Evolutionary conservation across 2,888 invertebrate species (phyloP), one percentile per base, ranked within the genome.

Genomic region (Blomia tropicalis): DNA sequence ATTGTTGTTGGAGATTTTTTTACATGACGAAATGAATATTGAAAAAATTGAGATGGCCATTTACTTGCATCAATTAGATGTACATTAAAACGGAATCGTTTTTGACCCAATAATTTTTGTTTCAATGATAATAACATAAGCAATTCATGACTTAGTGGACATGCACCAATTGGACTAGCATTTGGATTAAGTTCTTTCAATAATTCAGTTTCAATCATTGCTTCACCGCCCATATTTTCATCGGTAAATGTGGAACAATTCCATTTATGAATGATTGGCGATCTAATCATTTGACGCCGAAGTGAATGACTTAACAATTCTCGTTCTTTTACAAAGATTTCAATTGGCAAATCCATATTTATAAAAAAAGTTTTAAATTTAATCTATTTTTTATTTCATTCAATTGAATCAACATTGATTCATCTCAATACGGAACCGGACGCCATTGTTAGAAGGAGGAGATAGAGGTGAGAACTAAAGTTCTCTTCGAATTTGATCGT

Each of bases 91-190:
- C 17, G 36, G 36, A 36, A 36, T 7, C 7, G 7, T 7, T 36
- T 7, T 17, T 36, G 7, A 27, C 25, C 25, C n/a, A 71, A 71
- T 4, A 70, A 60, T 4, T 65, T 43, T 0, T 69, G 62, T 56
- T 71, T 78, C 60, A 75, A 69, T 60, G 77, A 71, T 25, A 78
- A 69, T 29, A 77, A 72, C 77, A 78, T 77, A 70, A 77, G 77
- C 44, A 77, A 70, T 58, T 76, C 72, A 65, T 78, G 78, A 66
- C 77, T 77, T 66, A 76, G 73, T 0, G 77, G 77, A 68, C 78
- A 78, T 0, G 76, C 78, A 1, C 77, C 77, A 65, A 36, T 36
- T 17, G 36, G 36, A 36, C 36, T 36, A 17, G 36, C 36, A 17
- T 17, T 36, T 36, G 36, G 36, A 36, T 36, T 36, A 7, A 36